Base-by-base conservation (phyloP, 2,888 invertebrate species). In the Epinotia ramella region DNA sequence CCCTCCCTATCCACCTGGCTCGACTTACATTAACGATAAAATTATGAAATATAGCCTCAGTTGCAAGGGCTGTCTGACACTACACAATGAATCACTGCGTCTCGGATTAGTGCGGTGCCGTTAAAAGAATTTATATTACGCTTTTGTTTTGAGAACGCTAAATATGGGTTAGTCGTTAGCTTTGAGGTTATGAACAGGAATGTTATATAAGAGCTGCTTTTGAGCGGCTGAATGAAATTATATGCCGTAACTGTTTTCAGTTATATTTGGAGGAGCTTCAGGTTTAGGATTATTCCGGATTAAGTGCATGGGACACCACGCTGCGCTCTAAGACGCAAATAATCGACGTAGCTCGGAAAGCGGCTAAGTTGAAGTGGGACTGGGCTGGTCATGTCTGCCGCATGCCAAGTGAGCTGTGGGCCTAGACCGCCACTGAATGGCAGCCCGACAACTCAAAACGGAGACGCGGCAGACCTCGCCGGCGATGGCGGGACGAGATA, bases 21-120 rank as follows among this genome's bases (percentile, higher is more conserved):
- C 83, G 83, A 85, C 84, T 88, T 89, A 89, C 90, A 90, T 92
- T 91, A 91, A 87, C 88, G 91, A 91, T 91, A 90, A 90, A 90
- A 88, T 91, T 89, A 90, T 91, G 90, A 91, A 88, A 89, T 91
- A 91, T 86, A 82, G 87, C 84, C 77, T 77, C 76, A 77, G 78
- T 77, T 79, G 71, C 73, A 79, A 80, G 78, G 73, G 78, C 79
- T 76, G 73, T 33, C 76, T 71, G 79, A 77, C 76, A 70, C 53
- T 68, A 73, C 16, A 77, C 77, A 76, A 79, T 77, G 74, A 76
- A 72, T 65, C 73, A 77, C 80, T 78, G 78, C 79, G 81, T 81
- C 80, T 78, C 72, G 78, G 82, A 77, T 79, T 81, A 81, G 80
- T 80, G 79, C 78, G 75, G 75, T 60, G 78, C 69, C 79, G 77